Evolutionary conservation across 2,888 invertebrate genomes (phyloP).

Genomic region (Abrostola tripartita): DNA sequence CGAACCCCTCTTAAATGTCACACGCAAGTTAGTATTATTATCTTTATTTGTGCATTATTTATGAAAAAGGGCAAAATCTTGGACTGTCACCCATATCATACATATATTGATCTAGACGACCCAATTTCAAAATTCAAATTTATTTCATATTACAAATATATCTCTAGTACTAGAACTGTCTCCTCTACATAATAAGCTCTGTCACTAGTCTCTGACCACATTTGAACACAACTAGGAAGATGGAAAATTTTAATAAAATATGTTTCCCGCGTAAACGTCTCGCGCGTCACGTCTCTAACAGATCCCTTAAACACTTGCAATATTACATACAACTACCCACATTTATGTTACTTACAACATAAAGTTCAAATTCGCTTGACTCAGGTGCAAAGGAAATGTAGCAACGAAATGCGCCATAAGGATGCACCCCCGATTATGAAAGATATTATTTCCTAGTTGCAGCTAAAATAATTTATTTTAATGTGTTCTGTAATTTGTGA

Average conservation of each 20-base stretch:
- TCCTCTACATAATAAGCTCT: constrained; percentile 1
- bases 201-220: constrained; percentile 63
- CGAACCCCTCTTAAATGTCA: too few species aligned
- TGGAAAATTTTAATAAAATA: constrained; percentile 84
- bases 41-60: too few species aligned
- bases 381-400: neutral
- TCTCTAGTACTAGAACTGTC: too few species aligned
- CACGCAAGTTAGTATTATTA: too few species aligned
- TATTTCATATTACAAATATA: too few species aligned
- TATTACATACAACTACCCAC: constrained; percentile 28
- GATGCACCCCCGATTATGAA: constrained; percentile 77
- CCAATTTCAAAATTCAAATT: too few species aligned
- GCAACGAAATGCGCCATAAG: constrained; percentile 62
- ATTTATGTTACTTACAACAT: constrained; percentile 33
- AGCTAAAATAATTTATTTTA: constrained; percentile 66
- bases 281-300: constrained; percentile 73
- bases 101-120: too few species aligned
- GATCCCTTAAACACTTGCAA: constrained; percentile 71
- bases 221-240: constrained; percentile 70
- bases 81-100: too few species aligned
- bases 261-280: constrained; percentile 76
- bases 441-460: constrained; percentile 63
- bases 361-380: constrained; percentile 30
- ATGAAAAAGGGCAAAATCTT: too few species aligned
- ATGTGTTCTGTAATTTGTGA: constrained; percentile 55